Base-by-base conservation (phyloP, 1,140 invertebrate genomes). In the Colletes gigas region DNA sequence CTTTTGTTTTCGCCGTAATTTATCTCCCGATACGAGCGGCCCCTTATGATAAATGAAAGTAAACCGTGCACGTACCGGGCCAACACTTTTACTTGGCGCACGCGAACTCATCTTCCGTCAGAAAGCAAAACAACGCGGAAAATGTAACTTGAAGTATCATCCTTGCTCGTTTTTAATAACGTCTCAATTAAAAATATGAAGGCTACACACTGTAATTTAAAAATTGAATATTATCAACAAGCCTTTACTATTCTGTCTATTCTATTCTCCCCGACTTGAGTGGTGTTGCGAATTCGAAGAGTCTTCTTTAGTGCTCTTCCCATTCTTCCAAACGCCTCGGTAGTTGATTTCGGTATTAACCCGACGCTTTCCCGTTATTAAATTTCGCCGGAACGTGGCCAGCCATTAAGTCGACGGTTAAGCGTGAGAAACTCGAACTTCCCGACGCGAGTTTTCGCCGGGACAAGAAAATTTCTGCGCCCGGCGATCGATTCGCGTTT, bases 111-210 rank as follows among this genome's bases (percentile, higher is more conserved):
- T 17, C 12, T 10, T 14, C 21, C 8, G 3, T 10, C 50, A 9
- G 15, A 41, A 17, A 39, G 39, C 15, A 55, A 66, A 15, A 47
- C 15, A 19, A 12, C 30, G 10, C 8, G 50, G 10, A 10, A 50
- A 50, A 50, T 50, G 50, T 50, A 50, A 50, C 10, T 50, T 50
- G 3, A 8, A 12, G 50, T 50, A 50, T 50, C 50, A 10, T 50
- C 10, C 50, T 5, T 9, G 44, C 44, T 50, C 50, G 50, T 50
- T 50, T 50, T 50, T 50, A 50, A 50, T 12, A 50, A 50, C 50
- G 10, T 12, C 57, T 73, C 30, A 62, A 73, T 73, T 73, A 73
- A 73, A 73, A 73, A 73, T 47, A 73, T 73, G 62, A 62, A 73
- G 57, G 41, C 21, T 8, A 9, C 30, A 30, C 30, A 1, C 1